Evolutionary conservation across 2,888 invertebrate genomes (phyloP), one percentile per base, ranked within the genome.

Genomic region (Orthosia incerta): DNA sequence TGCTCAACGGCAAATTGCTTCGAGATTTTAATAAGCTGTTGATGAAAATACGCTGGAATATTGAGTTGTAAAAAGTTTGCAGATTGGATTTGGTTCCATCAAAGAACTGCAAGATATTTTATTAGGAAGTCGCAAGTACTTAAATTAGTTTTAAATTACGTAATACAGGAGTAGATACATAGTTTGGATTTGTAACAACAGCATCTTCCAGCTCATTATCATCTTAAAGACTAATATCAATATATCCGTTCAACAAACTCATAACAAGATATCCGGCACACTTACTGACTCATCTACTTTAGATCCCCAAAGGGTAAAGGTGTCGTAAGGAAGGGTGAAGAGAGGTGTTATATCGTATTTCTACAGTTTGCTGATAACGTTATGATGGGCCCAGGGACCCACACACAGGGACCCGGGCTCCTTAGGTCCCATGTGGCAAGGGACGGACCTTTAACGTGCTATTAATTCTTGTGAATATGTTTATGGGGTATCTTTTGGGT

Each of bases 401-500:
- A 39, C 39, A 39, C 39, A 39, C 31, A 13, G 15, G 53, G 46
- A 18, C 46, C 20, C 53, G 7, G 18, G 65, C 23, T 12, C 12
- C 51, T 16, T 16, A n/a, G 51, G n/a, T 4, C 46, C 16, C 69
- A 51, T 13, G 46, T 39, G 81, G 16, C 59, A n/a, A 20, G 20
- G 53, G 62, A 55, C 45, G 46, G 23, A 23, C 13, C 63, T 55
- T 57, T 31, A 57, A 48, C 50, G 15, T 61, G 66, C 56, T 62
- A 74, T 80, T 80, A 57, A 66, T 80, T 65, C 23, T 48, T 7
- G 51, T 56, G 15, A 65, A 65, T 56, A 45, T 53, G 57, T 57
- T 72, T 50, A 72, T 26, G 51, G 50, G 2, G 48, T 26, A 39
- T 45, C 46, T 39, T 62, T 48, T 39, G 31, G 48, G 3, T n/a